Conservation (phyloP, 2,888 invertebrate genomes). For the Diploptera punctata region DNA sequence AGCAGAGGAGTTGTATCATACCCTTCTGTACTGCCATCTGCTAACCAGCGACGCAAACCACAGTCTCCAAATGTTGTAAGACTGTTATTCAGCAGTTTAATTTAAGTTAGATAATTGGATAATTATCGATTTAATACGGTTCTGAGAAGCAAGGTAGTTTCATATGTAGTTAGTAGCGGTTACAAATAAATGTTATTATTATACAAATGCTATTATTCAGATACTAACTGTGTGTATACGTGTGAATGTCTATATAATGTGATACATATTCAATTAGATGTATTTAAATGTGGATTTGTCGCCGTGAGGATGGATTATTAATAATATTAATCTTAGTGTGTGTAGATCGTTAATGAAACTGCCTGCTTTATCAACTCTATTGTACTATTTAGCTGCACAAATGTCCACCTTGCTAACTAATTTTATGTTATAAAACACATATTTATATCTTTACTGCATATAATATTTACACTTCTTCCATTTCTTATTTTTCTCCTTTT, state of each 20-base stretch:
- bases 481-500: too few relatives aligned
- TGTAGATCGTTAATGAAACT: conserved; percentile 25
- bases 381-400: conserved; percentile 14
- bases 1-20: too few relatives aligned
- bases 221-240: conserved; percentile 20
- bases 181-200: conserved; percentile 35
- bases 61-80: too few relatives aligned
- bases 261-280: conserved; percentile 26
- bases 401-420: too few relatives aligned
- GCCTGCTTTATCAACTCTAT: conserved; percentile 29
- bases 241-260: conserved; percentile 24
- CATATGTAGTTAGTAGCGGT: conserved; percentile 17
- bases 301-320: conserved; percentile 28
- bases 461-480: too few relatives aligned
- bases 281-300: conserved; percentile 37
- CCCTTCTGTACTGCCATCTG: too few relatives aligned
- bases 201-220: conserved; percentile 33
- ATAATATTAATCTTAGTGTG: conserved; percentile 30
- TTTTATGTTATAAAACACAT: too few relatives aligned
- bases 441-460: too few relatives aligned
- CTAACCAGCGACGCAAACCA: too few relatives aligned
- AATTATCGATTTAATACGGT: too few relatives aligned
- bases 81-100: too few relatives aligned
- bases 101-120: too few relatives aligned
- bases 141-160: conserved; percentile 34